Evolutionary conservation across 2,113 vertebrate genomes (phyloP).

Genomic region (Lepisosteus osseus): DNA sequence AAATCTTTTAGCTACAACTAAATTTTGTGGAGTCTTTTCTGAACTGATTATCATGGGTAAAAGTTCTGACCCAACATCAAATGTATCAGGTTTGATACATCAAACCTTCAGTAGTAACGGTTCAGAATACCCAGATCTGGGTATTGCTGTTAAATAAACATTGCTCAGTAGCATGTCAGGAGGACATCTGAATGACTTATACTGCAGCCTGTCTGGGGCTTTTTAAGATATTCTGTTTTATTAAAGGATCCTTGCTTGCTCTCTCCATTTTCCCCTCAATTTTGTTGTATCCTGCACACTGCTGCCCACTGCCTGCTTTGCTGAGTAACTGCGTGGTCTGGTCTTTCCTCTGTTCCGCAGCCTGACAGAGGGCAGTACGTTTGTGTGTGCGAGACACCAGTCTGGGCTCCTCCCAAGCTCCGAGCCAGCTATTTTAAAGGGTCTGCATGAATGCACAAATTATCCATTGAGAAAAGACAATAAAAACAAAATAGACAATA

Average conservation of each 20-base stretch:
- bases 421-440: slow-evolving; percentile 3
- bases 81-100: too few species aligned
- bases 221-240: not conserved
- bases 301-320: slow-evolving; percentile 46
- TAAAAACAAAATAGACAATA: too few species aligned
- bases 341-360: slow-evolving; percentile 47
- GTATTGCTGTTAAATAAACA: too few species aligned
- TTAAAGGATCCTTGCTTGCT: not conserved
- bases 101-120: too few species aligned
- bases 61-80: too few species aligned
- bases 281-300: slow-evolving; percentile 8
- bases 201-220: too few species aligned
- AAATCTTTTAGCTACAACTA: too few species aligned
- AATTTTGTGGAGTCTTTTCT: too few species aligned
- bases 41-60: too few species aligned
- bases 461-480: too few species aligned
- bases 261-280: not conserved
- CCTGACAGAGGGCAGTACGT: slow-evolving; percentile 45
- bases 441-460: not conserved
- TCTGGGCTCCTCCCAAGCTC: slow-evolving; percentile 39
- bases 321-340: slow-evolving; percentile 30
- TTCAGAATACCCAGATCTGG: not conserved
- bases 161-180: too few species aligned
- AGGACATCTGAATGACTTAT: too few species aligned
- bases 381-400: slow-evolving; percentile 27